Base-by-base conservation (phyloP, 2,797 vertebrate species). In the Synanceia verrucosa region DNA sequence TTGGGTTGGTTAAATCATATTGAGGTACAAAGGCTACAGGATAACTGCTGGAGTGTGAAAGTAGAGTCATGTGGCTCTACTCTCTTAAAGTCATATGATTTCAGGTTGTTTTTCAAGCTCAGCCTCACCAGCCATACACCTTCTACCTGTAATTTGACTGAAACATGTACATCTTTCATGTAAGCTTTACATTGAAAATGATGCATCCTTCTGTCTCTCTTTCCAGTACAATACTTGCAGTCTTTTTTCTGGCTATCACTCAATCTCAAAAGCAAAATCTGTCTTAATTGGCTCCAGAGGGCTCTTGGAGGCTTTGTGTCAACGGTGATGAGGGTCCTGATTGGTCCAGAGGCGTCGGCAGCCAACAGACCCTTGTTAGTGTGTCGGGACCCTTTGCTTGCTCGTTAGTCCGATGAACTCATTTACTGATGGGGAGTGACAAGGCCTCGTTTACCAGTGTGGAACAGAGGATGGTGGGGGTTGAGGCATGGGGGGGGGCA, bases 381-480 rank as follows among this genome's bases (percentile, higher is more conserved):
- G 91, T 77, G 84, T 91, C 73, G 73, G 80, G 74, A 91, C 91
- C 93, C 87, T 94, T 92, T 94, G 87, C 91, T 93, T 93, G 91
- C 94, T 97, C 95, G 94, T 96, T 96, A 97, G 95, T 91, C 93
- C 96, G 94, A 96, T 96, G 92, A 96, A 95, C 95, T 96, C 94
- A 93, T 96, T 96, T 95, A 88, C 92, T 95, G 95, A 94, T 90
- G 93, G 89, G 79, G 85, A 90, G 61, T 96, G 96, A 93, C 94
- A 95, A 81, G 85, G 83, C 82, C 82, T 94, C 84, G 90, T 91
- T 90, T 94, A 91, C 81, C 65, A 68, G 83, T 51, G 68, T 86
- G 85, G 82, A 89, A 76, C 70, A 62, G 81, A 50, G 73, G 46
- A 53, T 21, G 47, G 65, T 33, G 46, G 52, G 51, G 55, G 31